phyloP scores from a whole-genome alignment of 2,797 vertebrate species.

The Scleropages formosus region DNA sequence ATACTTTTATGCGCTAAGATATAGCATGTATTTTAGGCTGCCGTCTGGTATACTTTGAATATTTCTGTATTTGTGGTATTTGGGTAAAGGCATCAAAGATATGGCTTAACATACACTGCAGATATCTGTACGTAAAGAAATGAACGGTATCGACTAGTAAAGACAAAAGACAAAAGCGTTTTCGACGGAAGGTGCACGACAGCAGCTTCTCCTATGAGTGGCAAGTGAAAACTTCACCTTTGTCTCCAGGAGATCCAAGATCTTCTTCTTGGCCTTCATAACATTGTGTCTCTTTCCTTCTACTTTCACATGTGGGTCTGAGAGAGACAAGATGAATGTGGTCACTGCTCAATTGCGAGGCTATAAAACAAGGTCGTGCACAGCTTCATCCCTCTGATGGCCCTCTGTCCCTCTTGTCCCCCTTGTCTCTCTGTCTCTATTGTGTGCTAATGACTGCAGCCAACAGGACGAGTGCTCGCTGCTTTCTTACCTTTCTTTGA shows the following conservation, averaged over 20 bases:
- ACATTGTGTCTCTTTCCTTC: slow-evolving; percentile 68
- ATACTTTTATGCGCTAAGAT: not conserved
- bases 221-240: slow-evolving; percentile 55
- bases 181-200: not conserved
- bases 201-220: slow-evolving; percentile 4
- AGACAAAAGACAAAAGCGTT: too few species aligned
- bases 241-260: slow-evolving; percentile 73
- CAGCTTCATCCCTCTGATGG: too few species aligned
- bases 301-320: slow-evolving; percentile 79
- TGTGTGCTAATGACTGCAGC: slow-evolving; percentile 8
- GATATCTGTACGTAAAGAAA: too few species aligned
- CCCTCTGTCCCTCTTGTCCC: not conserved
- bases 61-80: too few species aligned
- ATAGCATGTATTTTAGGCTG: too few species aligned
- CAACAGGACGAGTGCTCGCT: not conserved
- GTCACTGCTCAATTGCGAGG: not conserved
- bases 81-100: too few species aligned
- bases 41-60: too few species aligned
- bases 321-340: slow-evolving; percentile 2
- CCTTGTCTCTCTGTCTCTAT: not conserved
- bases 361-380: not conserved
- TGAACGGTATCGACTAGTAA: too few species aligned
- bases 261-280: slow-evolving; percentile 70
- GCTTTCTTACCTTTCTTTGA: slow-evolving; percentile 75
- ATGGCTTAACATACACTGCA: too few species aligned